Evolutionary conservation across 35 echinoderm and acorn worm genomes (phyloP), one percentile per base, ranked within the genome.

Genomic region (Chiridota heheva): DNA sequence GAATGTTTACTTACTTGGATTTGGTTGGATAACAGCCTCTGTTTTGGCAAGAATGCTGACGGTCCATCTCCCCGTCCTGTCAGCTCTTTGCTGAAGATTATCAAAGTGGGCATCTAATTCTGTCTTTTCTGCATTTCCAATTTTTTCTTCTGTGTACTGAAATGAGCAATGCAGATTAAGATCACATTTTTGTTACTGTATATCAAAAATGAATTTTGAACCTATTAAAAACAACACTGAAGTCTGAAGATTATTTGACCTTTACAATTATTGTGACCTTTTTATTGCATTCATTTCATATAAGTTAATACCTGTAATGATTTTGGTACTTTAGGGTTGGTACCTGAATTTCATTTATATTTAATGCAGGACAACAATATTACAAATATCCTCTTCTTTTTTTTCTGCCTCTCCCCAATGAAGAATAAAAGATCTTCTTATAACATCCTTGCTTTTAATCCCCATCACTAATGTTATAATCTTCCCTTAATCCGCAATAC

Each of bases 71-170:
- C 67, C 88, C 13, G 95, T 98, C 41, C 95, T 84, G 51, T 98
- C 95, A 5, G 95, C 84, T 57, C 95, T 83, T 51, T 98, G 95
- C 38, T 83, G 75, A 15, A 98, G 76, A 59, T 98, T 98, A 27
- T 98, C 95, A 92, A 91, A 98, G 73, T 91, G 95, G 49, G 95
- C 95, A 63, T 98, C 95, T 58, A 91, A 47, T 69, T 98, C 95
- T 13, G 89, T 98, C 65, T 98, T 98, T 84, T 98, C 95, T 47
- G 95, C 95, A 91, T 83, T 98, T 28, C 89, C 89, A 42, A 98
- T 86, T 49, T 98, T 98, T 36, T 98, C 95, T 66, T 98, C 95
- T 36, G 95, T 98, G 61, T 98, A 96, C 92, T 96, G 62, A 6
- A 42, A 40, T 2, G 31, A 79, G 34, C n/a, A n/a, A n/a, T n/a